A percentile compares a stretch with the other conserved stretches of the same genome.
phyloP scores from a whole-genome alignment of 2,797 vertebrate species.

The Gambusia yucatana region DNA sequence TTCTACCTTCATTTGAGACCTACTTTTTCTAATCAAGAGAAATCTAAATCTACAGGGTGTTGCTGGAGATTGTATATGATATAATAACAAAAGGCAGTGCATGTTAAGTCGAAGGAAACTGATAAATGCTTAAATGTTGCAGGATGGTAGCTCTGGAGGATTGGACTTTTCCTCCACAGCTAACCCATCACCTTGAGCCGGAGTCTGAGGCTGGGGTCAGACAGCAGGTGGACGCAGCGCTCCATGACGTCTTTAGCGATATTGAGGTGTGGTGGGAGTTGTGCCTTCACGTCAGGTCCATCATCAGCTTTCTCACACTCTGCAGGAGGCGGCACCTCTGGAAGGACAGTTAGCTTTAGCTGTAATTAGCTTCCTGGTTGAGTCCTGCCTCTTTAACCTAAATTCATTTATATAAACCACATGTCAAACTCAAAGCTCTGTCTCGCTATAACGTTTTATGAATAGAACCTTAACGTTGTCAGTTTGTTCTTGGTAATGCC shows the following conservation, averaged over 20 bases:
- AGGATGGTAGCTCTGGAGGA: not conserved
- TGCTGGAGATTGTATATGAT: not conserved
- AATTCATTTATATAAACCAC: not conserved
- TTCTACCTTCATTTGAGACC: not conserved
- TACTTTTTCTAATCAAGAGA: not conserved
- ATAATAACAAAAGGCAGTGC: not conserved
- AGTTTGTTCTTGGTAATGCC: not conserved
- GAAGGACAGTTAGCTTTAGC: slow-evolving; percentile 13
- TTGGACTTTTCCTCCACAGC: not conserved
- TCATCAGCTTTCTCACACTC: slow-evolving; percentile 55
- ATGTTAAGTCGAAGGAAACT: not conserved
- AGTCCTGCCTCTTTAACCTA: not conserved
- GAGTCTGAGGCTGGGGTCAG: slow-evolving; percentile 82
- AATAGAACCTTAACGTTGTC: too few species aligned
- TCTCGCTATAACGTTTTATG: too few species aligned
- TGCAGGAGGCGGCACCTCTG: slow-evolving; percentile 50
- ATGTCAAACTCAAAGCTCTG: too few species aligned
- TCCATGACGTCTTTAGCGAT: slow-evolving; percentile 88
- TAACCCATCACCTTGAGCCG: slow-evolving; percentile 86
- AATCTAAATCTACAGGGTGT: not conserved
- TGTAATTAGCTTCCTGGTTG: not conserved
- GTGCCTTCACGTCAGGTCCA: slow-evolving; percentile 73
- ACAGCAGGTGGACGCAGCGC: slow-evolving; percentile 90
- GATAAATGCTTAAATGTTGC: not conserved
- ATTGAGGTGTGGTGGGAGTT: slow-evolving; percentile 83